These are phyloP conservation scores for Apostichopus parvimensis DNA, from an alignment of 35 echinoderm and acorn worm species.

Conservation along the genomic window DNA sequence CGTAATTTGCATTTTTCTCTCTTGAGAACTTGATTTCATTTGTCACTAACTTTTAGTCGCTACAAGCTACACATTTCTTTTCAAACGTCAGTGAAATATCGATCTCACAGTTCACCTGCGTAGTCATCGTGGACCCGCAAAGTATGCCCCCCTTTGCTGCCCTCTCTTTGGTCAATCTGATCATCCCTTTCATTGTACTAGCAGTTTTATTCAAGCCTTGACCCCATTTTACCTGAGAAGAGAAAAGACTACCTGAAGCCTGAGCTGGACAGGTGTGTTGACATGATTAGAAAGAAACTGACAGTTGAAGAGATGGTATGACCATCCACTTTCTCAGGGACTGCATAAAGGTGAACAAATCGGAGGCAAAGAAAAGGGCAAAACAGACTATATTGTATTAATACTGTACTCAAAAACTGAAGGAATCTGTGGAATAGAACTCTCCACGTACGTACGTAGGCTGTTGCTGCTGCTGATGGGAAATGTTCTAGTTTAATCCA, in stretches of 20 bases:
- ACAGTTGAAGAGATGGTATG: constrained; percentile 14
- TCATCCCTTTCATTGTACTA: neutral
- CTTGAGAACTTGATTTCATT: neutral
- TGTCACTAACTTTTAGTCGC: neutral
- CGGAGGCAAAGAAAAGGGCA: neutral
- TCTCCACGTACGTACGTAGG: too few relatives aligned
- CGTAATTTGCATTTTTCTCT: neutral
- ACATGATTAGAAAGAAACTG: constrained; percentile 2
- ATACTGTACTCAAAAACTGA: too few relatives aligned
- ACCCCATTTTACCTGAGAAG: constrained; percentile 36
- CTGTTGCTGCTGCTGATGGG: too few relatives aligned
- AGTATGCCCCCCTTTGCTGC: neutral
- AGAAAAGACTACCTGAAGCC: constrained; percentile 12
- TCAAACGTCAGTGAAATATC: neutral
- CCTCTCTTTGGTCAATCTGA: constrained; percentile 24
- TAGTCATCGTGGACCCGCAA: neutral
- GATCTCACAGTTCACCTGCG: neutral
- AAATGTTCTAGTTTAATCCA: too few relatives aligned
- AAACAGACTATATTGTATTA: too few relatives aligned
- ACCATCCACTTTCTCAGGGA: constrained; percentile 25
- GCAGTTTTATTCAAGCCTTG: constrained; percentile 32
- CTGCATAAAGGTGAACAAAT: constrained; percentile 33
- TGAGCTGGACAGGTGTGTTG: constrained; percentile 36
- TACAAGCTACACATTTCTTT: neutral
- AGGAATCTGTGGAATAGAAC: too few relatives aligned